Evolutionary conservation across 2,797 vertebrate genomes (phyloP).

Genomic region (Pachyuromys duprasi): DNA sequence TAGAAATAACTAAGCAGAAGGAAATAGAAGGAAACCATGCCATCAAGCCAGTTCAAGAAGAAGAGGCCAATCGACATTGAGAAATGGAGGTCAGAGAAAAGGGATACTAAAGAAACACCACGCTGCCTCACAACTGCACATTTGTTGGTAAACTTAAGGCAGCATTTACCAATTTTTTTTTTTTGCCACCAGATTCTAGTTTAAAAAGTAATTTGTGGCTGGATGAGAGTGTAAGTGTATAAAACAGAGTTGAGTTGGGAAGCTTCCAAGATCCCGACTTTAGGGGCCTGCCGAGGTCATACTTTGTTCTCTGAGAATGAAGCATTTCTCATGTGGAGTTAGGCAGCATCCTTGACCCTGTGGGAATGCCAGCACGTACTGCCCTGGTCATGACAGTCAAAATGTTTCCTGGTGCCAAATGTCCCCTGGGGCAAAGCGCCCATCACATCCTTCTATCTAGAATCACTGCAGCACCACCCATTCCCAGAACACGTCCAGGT

Average conservation of each 20-base stretch:
- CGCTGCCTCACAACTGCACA: accelerated
- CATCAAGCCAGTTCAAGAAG: background rate
- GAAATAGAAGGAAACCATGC: background rate
- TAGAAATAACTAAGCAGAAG: background rate
- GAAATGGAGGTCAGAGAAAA: background rate
- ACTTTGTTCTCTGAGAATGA: background rate
- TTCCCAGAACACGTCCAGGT: background rate
- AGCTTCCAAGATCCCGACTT: background rate
- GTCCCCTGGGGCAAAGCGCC: background rate
- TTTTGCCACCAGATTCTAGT: background rate
- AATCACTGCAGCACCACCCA: background rate
- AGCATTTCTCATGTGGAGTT: too few relatives aligned
- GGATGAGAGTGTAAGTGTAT: background rate
- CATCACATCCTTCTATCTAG: background rate
- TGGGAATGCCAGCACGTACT: background rate
- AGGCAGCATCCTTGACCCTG: background rate
- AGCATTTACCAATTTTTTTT: background rate
- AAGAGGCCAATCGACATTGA: background rate
- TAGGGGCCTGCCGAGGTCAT: background rate
- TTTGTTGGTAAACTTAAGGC: background rate
- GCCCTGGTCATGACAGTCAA: background rate
- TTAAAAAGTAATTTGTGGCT: background rate
- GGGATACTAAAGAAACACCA: background rate
- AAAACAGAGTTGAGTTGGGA: background rate
- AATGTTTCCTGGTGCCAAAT: background rate